Conservation (phyloP, 2,888 invertebrate species). For the Syrista parreyssii region DNA sequence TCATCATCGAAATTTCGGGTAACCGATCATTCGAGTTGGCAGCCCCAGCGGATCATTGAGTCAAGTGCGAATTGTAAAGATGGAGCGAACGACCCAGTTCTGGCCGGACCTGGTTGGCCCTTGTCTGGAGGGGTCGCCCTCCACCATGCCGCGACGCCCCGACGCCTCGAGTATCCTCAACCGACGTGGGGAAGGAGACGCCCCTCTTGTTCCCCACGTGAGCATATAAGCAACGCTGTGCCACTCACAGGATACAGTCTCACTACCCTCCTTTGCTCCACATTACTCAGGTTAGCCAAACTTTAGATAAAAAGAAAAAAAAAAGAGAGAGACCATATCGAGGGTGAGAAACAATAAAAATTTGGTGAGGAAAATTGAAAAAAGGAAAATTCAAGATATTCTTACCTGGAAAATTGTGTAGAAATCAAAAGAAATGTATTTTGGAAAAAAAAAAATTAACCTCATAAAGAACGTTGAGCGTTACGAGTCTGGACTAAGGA, state of each 20-base stretch:
- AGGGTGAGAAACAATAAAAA: neutral
- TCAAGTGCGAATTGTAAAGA: slow-evolving; percentile 2
- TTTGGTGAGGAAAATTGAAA: too few relatives aligned
- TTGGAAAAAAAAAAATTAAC: neutral
- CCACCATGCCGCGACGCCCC: neutral
- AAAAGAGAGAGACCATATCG: neutral
- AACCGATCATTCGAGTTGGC: neutral
- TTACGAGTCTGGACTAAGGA: neutral
- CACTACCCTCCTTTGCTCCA: slow-evolving; percentile 48
- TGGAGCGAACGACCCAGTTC: slow-evolving; percentile 23
- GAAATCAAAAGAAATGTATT: neutral
- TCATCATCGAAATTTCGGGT: neutral
- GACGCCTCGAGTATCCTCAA: slow-evolving; percentile 21
- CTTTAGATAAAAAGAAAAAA: neutral
- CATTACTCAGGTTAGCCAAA: slow-evolving; percentile 34
- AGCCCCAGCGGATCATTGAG: neutral
- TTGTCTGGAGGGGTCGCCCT: slow-evolving; percentile 43
- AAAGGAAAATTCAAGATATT: neutral
- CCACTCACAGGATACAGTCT: slow-evolving; percentile 47
- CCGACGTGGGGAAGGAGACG: slow-evolving; percentile 38
- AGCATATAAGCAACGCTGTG: slow-evolving; percentile 52
- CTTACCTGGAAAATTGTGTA: neutral
- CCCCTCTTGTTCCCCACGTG: slow-evolving; percentile 38
- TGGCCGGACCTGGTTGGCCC: slow-evolving; percentile 23
- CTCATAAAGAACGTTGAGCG: neutral